Conservation (phyloP, 2,113 vertebrate species). For the Orycteropus afer region DNA sequence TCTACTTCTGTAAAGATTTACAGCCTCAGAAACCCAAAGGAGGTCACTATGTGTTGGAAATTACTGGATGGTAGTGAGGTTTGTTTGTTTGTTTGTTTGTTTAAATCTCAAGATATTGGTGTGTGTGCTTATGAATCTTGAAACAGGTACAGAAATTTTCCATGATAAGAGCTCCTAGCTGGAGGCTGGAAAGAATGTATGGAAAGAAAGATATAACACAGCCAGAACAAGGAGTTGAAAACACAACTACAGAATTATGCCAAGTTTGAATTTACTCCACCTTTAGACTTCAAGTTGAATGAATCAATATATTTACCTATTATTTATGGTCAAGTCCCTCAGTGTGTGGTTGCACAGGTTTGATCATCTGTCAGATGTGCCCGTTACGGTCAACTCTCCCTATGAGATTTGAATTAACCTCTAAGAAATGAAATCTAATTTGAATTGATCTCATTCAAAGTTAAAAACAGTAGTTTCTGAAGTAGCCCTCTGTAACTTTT, state of each 20-base stretch:
- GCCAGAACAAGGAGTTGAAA: background rate
- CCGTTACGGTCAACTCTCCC: background rate
- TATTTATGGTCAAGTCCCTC: background rate
- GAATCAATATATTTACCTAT: background rate
- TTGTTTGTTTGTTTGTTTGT: too few relatives aligned
- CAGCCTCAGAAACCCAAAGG: too few relatives aligned
- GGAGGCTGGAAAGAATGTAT: background rate
- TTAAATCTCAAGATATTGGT: background rate
- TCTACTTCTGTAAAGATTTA: too few relatives aligned
- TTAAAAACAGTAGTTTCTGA: background rate
- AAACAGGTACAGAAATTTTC: background rate
- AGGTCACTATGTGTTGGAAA: too few relatives aligned
- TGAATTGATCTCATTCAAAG: background rate
- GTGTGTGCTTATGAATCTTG: background rate
- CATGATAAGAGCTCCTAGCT: background rate
- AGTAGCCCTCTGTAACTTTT: background rate
- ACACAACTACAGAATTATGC: background rate
- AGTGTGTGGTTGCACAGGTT: background rate
- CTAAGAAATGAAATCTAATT: background rate
- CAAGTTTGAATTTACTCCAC: background rate
- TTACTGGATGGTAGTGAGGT: too few relatives aligned
- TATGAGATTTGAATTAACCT: background rate
- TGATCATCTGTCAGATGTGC: background rate
- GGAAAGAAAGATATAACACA: background rate
- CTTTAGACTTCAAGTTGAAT: background rate